These are phyloP conservation scores for Hyperopisus bebe DNA, from an alignment of 2,113 vertebrate genomes.

Conservation along the genomic window DNA sequence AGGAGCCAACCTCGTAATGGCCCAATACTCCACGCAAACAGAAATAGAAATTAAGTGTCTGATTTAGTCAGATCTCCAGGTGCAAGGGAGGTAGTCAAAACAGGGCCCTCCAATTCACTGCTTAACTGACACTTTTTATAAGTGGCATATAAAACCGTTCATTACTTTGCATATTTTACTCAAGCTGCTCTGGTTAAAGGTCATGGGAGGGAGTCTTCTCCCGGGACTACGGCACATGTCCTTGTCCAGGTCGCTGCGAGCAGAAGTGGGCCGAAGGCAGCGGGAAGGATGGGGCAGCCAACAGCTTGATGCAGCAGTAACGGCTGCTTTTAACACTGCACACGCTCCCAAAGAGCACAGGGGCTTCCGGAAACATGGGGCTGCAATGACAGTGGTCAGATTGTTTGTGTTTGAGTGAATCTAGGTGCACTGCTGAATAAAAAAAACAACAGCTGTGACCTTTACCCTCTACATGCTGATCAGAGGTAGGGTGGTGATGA, in stretches of 20 bases:
- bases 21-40: background rate
- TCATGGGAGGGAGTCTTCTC: background rate
- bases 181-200: background rate
- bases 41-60: background rate
- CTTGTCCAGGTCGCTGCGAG: background rate
- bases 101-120: background rate
- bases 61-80: background rate
- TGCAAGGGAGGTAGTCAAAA: background rate
- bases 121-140: background rate
- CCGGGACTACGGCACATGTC: background rate
- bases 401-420: background rate
- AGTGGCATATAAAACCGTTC: background rate
- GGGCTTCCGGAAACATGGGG: background rate
- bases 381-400: background rate
- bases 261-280: background rate
- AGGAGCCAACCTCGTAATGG: background rate
- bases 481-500: background rate
- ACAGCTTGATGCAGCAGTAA: background rate
- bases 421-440: background rate
- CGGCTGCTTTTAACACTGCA: background rate
- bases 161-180: background rate
- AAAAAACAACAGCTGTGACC: background rate
- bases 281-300: background rate
- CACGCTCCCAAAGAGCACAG: background rate
- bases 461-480: background rate